These are phyloP conservation scores for Masnerella sp. DNA, from an alignment of 2,888 invertebrate species.

Conservation along the genomic window DNA sequence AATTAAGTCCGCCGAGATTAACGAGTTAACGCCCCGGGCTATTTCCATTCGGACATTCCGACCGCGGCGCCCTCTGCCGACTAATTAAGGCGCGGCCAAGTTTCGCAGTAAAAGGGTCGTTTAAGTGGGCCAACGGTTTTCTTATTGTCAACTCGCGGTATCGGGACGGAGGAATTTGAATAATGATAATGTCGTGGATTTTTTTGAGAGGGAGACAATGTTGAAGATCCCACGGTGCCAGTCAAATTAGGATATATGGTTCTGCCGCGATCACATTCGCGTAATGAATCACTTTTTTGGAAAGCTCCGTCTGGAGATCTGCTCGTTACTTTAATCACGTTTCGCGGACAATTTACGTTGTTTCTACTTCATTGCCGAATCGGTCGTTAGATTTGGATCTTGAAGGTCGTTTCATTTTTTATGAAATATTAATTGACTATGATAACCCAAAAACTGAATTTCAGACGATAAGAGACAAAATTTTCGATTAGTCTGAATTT, in stretches of 20 bases:
- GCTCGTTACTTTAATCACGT: slow-evolving; percentile 4
- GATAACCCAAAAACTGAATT: too few species aligned
- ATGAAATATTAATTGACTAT: too few species aligned
- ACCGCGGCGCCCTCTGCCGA: slow-evolving; percentile 37
- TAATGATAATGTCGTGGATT: slow-evolving; percentile 24
- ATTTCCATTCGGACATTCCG: slow-evolving; percentile 58
- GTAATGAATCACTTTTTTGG: slow-evolving; percentile 47
- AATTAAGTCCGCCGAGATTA: slow-evolving; percentile 75
- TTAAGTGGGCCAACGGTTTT: slow-evolving; percentile 40
- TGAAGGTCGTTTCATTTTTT: not conserved
- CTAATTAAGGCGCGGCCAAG: slow-evolving; percentile 52
- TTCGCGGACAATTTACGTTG: slow-evolving; percentile 15
- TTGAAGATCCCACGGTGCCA: slow-evolving; percentile 19
- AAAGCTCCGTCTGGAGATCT: not conserved
- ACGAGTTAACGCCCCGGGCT: slow-evolving; percentile 63
- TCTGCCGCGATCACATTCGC: slow-evolving; percentile 22
- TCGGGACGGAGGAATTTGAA: slow-evolving; percentile 31
- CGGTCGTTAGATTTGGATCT: not conserved
- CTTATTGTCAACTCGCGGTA: slow-evolving; percentile 20
- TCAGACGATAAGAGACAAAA: too few species aligned
- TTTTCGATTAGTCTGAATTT: too few species aligned
- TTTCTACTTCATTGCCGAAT: slow-evolving; percentile 6
- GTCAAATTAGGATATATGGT: slow-evolving; percentile 48
- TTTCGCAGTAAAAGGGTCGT: slow-evolving; percentile 33
- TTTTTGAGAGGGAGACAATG: slow-evolving; percentile 21